Evolutionary conservation across 2,888 invertebrate species (phyloP), one percentile per base, ranked within the genome.

Genomic region (Listrodromus nycthemerus): DNA sequence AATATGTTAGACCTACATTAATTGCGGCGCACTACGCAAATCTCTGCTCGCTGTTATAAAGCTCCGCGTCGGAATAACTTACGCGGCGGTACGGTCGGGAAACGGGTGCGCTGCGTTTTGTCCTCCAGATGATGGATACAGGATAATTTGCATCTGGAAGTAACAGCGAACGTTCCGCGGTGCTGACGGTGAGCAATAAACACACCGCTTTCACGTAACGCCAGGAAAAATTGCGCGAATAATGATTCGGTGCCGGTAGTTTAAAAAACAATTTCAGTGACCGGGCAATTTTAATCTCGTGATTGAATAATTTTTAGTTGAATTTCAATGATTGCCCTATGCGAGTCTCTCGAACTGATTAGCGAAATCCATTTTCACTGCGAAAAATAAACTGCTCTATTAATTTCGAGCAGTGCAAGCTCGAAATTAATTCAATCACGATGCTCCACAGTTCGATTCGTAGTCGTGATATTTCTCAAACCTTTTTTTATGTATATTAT

Each of bases 111-210:
- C 33, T 65, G 55, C 67, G 58, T 55, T 61, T 71, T 21, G 65
- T 70, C 50, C 76, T 52, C 65, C 7, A 21, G 61, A 73, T 82
- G 77, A 77, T 61, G 82, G 58, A 73, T 77, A 77, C 66, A 27
- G 58, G 66, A 82, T 82, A 77, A 82, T 82, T 82, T 77, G 66
- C 82, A 82, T 82, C 73, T 73, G 50, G 41, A 58, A 37, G 52
- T 65, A 55, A 65, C 65, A 48, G 33, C 41, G 21, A 61, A 10
- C 27, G 63, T 27, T 37, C n/a, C 16, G 41, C 55, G 76, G 41
- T 13, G 16, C 19, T 30, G 19, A 33, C n/a, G 19, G 19, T 37
- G 13, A 16, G 37, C 63, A 19, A 41, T 41, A 66, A 41, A 45
- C 41, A 21, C 41, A 45, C 37, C 37, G 19, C 19, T 50, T 50